Evolutionary conservation across 2,888 invertebrate species (phyloP).

Genomic region (Cataglyphis altisquamis): DNA sequence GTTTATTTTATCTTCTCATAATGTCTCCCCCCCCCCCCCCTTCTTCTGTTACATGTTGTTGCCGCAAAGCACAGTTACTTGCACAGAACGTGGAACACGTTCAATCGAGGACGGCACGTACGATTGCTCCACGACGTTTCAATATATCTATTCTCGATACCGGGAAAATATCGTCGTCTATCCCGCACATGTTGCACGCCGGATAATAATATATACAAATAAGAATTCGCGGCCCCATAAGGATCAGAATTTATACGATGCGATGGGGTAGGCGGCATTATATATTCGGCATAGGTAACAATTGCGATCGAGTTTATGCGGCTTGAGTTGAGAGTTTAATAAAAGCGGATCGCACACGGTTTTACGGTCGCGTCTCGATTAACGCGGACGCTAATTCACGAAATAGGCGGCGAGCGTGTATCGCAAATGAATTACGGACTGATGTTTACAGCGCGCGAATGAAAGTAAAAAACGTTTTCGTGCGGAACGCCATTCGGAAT

Average conservation of each 20-base stretch:
- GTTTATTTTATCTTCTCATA: slow-evolving; percentile 6
- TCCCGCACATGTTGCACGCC: slow-evolving; percentile 12
- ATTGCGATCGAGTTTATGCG: slow-evolving; percentile 13
- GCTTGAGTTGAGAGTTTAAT: slow-evolving; percentile 5
- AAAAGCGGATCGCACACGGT: not conserved
- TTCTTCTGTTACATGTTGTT: slow-evolving; percentile 24
- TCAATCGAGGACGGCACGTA: slow-evolving; percentile 19
- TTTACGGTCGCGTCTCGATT: not conserved
- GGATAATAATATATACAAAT: slow-evolving; percentile 1
- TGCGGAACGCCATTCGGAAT: not conserved
- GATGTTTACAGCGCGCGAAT: not conserved
- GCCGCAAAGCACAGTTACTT: not conserved
- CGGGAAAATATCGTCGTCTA: slow-evolving; percentile 22
- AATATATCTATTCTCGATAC: slow-evolving; percentile 41
- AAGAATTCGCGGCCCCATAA: slow-evolving; percentile 31
- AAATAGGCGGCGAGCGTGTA: not conserved
- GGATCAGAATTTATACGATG: slow-evolving; percentile 40
- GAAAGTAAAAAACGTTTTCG: not conserved
- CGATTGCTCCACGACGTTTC: slow-evolving; percentile 22
- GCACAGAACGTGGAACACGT: not conserved
- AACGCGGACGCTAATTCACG: not conserved
- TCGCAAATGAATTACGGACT: not conserved
- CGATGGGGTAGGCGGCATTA: not conserved
- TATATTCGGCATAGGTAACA: slow-evolving; percentile 15
- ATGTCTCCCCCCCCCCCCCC: not conserved